Conservation (phyloP, 2,113 vertebrate species). For the Rhynchomys soricoides region DNA sequence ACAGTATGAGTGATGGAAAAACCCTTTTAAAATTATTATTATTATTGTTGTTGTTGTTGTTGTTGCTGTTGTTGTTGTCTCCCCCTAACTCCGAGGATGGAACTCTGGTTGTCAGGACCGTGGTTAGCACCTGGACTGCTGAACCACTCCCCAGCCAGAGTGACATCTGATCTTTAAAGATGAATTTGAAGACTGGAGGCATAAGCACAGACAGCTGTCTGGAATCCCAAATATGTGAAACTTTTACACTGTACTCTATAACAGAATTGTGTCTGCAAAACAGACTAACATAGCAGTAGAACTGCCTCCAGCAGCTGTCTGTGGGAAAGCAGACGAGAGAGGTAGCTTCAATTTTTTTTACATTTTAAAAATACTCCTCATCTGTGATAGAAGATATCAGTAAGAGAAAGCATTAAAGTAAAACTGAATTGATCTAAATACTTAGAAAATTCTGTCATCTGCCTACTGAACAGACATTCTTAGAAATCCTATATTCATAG, state of each 20-base stretch:
- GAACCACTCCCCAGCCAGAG: neutral
- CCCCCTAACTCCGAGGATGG: neutral
- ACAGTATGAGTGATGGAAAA: neutral
- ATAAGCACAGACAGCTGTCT: neutral
- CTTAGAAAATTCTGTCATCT: neutral
- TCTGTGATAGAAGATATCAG: neutral
- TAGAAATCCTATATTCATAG: neutral
- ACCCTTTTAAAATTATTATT: neutral
- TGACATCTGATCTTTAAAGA: neutral
- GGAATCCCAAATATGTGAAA: neutral
- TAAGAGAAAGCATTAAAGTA: neutral
- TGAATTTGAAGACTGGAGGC: neutral
- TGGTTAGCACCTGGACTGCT: neutral
- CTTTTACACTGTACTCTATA: neutral
- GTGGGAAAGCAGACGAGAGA: neutral
- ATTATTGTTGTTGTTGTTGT: too few relatives aligned
- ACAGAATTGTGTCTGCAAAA: neutral
- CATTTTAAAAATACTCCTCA: neutral
- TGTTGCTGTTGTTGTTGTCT: too few relatives aligned
- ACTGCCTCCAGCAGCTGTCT: neutral
- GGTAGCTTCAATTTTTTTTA: neutral
- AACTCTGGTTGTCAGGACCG: neutral
- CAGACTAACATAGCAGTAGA: neutral
- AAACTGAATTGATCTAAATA: neutral
- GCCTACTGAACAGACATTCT: neutral